A percentile compares a stretch with the other conserved stretches of the same genome.
These are phyloP conservation scores for Merops nubicus DNA, from an alignment of 2,113 vertebrate genomes.

Conservation along the genomic window DNA sequence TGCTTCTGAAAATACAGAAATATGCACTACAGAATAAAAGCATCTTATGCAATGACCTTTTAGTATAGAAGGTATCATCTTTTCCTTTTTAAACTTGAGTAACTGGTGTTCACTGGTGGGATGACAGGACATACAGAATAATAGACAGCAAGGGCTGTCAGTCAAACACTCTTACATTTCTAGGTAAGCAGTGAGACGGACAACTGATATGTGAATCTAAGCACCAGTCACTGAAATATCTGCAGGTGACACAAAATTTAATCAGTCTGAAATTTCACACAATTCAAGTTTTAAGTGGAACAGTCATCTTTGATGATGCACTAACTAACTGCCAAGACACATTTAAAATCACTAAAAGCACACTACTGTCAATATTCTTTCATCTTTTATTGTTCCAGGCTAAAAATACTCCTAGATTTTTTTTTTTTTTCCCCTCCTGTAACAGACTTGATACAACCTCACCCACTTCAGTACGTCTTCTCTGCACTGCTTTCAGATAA, in stretches of 20 bases:
- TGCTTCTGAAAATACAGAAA: background rate
- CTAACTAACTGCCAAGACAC: background rate
- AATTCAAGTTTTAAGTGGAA: background rate
- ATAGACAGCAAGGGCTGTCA: background rate
- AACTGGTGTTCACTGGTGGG: background rate
- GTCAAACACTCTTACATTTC: background rate
- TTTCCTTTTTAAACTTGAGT: background rate
- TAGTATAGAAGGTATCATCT: background rate
- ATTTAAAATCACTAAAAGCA: background rate
- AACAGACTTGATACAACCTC: background rate
- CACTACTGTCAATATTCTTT: background rate
- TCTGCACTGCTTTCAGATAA: background rate
- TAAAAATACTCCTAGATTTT: background rate
- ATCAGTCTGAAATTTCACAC: background rate
- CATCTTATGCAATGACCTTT: background rate
- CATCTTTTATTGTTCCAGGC: background rate
- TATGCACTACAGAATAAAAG: background rate
- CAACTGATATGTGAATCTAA: background rate
- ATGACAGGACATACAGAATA: background rate
- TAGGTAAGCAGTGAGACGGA: background rate
- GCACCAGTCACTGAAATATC: background rate
- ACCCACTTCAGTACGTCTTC: background rate
- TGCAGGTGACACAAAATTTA: conserved; percentile 21
- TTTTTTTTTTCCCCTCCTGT: background rate
- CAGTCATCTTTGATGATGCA: background rate